Base-by-base conservation (phyloP, 2,888 invertebrate species). In the Nemurella pictetii region DNA sequence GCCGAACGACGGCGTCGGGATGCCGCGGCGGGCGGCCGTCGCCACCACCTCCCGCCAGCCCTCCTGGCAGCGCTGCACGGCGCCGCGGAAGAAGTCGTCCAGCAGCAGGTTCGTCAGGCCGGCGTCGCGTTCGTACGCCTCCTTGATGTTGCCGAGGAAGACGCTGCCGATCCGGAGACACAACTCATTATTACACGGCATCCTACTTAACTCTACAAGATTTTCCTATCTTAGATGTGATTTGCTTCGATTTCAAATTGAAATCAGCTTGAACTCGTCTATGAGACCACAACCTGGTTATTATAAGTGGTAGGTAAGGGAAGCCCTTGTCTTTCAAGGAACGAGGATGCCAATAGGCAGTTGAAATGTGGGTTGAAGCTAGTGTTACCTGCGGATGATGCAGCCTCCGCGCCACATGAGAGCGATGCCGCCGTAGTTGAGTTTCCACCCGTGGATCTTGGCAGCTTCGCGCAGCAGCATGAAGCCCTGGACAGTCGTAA, bases 371-470 rank as follows among this genome's bases (percentile, higher is more conserved):
- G n/a, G n/a, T n/a, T n/a, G n/a, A n/a, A n/a, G n/a, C 55, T 55
- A 2, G 55, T 7, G 29, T 9, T 92, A 93, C 95, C 97, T 97
- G 90, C 99, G 93, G 89, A 98, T 99, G 89, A 99, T 99, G 90
- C 99, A 99, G n/a, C 99, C 99, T 25, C 99, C 99, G 86, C 99
- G 94, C 99, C 99, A 99, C 99, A 99, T 99, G 77, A 99, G 92
- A 0, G 99, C 99, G 87, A 99, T 98, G 85, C 97, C 97, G 83
- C 99, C 99, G 89, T 98, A 98, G 91, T 99, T 99, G 86, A 99
- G 92, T 87, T 97, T 95, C 99, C 99, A 99, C 5, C 94, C 94
- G 89, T 97, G 95, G 87, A 96, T 94, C 89, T 95, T 94, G 20
- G 98, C 98, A 20, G 98, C 98, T 90, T 98, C 97, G 78, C 97